Evolutionary conservation across 2,888 invertebrate genomes (phyloP), one percentile per base, ranked within the genome.

Genomic region (Alviniconcha strummeri): DNA sequence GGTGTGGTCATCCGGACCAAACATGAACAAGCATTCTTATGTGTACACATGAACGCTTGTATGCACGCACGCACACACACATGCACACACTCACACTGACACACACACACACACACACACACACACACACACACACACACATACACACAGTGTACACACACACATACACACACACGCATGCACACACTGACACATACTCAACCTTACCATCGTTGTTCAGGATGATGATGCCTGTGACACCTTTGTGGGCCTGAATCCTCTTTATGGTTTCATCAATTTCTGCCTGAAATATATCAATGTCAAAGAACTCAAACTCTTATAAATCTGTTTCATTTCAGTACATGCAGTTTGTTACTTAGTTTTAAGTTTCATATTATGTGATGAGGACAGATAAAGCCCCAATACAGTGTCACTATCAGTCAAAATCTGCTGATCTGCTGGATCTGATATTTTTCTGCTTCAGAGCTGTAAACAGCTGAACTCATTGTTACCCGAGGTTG

Each of bases 181-280:
- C 36, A 36, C 36, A 36, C 36, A 36, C 36, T 36, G 1, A 60
- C 36, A 36, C 36, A 36, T 3, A 36, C 36, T 36, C 36, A 60
- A 60, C 19, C 94, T 94, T 95, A 98, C 99, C 99, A 96, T 99
- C 98, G 54, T 96, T 96, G 94, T 99, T 99, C 36, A 99, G 97
- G n/a, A 99, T 97, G 88, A 99, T 96, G 0, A 98, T 97, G 54
- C 99, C 99, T 82, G 97, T 96, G 55, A 99, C 99, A 72, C 99
- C 99, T 94, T 97, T 98, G 91, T 99, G 98, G 60, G 96, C 95
- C 89, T 98, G 96, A 86, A 99, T 96, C 86, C 98, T 96, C 93
- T 98, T 98, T 90, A 99, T 95, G 0, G 98, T 98, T 95, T 99
- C 99, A 94, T 99, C 99, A 8, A 99, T 97, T 95, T 99, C 99